phyloP scores from a whole-genome alignment of 2,113 vertebrate genomes.

The Ptyas mucosa region DNA sequence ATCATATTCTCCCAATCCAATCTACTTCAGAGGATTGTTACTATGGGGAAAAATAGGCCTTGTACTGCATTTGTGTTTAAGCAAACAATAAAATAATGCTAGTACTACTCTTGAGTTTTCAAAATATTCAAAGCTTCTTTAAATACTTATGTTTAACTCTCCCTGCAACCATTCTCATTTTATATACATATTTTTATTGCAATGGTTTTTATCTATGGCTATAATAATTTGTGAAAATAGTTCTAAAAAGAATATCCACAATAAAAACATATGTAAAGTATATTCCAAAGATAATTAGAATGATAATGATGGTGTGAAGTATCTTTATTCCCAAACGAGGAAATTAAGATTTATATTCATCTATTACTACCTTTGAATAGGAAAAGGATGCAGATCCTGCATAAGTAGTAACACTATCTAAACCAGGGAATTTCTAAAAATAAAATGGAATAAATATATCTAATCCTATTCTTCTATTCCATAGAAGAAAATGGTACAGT shows the following conservation, averaged over 20 bases:
- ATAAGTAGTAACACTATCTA: not conserved
- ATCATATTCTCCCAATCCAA: not conserved
- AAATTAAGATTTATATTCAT: not conserved
- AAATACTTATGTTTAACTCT: not conserved
- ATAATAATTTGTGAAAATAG: not conserved
- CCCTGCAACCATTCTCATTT: not conserved
- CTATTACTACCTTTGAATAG: not conserved
- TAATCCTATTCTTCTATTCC: not conserved
- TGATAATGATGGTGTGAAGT: too few relatives aligned
- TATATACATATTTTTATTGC: not conserved
- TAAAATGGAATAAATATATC: too few relatives aligned
- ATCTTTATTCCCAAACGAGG: not conserved
- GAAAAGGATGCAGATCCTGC: not conserved
- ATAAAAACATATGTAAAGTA: not conserved
- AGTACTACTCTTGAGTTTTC: not conserved
- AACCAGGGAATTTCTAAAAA: not conserved
- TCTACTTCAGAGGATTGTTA: not conserved
- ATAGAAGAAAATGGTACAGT: not conserved
- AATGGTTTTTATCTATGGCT: not conserved
- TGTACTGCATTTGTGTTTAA: not conserved
- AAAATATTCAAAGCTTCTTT: not conserved
- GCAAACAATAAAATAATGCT: not conserved
- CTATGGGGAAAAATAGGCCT: not conserved
- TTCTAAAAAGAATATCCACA: not conserved
- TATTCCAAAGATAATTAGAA: not conserved